Evolutionary conservation across 2,113 vertebrate genomes (phyloP).

Genomic region (Neogale vison): DNA sequence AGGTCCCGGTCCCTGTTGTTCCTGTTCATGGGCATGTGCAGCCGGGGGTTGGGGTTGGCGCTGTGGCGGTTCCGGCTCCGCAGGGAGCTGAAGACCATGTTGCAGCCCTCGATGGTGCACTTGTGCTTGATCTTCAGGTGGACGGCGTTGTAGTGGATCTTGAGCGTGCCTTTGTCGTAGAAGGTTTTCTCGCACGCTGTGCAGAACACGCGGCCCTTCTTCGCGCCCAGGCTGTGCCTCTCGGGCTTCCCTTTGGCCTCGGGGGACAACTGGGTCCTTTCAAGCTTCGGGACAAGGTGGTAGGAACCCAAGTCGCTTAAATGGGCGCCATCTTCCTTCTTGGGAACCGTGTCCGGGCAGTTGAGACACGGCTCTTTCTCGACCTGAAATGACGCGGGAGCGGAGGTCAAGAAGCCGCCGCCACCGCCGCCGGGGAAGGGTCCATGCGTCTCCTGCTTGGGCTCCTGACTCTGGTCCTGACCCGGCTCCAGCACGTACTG

Average conservation of each 20-base stretch:
- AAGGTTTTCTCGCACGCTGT: slow-evolving; percentile 98
- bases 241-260: slow-evolving; percentile 90
- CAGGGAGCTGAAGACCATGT: slow-evolving; percentile 98
- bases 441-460: slow-evolving; percentile 80
- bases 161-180: slow-evolving; percentile 98
- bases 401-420: slow-evolving; percentile 84
- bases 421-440: slow-evolving; percentile 83
- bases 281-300: slow-evolving; percentile 88
- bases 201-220: slow-evolving; percentile 97
- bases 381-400: slow-evolving; percentile 84
- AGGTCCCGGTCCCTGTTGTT: slow-evolving; percentile 97
- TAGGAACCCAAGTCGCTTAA: slow-evolving; percentile 91
- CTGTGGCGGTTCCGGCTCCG: slow-evolving; percentile 98
- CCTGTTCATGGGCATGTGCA: slow-evolving; percentile 99
- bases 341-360: slow-evolving; percentile 80
- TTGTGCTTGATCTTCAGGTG: slow-evolving; percentile 99
- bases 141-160: slow-evolving; percentile 99
- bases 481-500: slow-evolving; percentile 85
- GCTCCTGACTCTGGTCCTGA: slow-evolving; percentile 84
- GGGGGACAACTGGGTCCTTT: slow-evolving; percentile 89
- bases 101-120: slow-evolving; percentile 97
- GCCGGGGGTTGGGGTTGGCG: slow-evolving; percentile 97
- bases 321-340: slow-evolving; percentile 90
- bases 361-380: slow-evolving; percentile 87
- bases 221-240: slow-evolving; percentile 86